Base-by-base conservation (phyloP, 1,140 invertebrate species). In the Heterodera carotae region DNA sequence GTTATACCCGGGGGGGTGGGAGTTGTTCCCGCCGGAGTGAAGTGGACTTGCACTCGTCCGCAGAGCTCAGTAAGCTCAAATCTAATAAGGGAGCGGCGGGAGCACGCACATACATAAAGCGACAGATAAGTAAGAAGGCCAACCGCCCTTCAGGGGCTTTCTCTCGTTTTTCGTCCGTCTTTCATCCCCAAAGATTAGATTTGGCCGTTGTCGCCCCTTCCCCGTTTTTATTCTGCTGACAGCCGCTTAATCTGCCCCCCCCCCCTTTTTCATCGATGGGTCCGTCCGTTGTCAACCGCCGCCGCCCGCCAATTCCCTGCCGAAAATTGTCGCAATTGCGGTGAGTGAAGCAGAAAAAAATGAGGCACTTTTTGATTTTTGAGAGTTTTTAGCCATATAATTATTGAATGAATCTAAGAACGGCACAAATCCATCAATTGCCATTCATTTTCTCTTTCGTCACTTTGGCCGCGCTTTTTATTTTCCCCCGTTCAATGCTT, bases 271-370 rank as follows among this genome's bases (percentile, higher is more conserved):
- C n/a, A n/a, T 22, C 48, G 15, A 22, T 18, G 48, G 48, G 62
- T 29, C 62, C 62, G 62, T 66, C n/a, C n/a, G n/a, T n/a, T n/a
- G 62, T 66, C 62, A 66, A 66, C 62, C 62, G 62, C 27, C 62
- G 27, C 62, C 62, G 62, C 27, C 62, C 27, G 62, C 62, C 27
- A n/a, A 66, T 34, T 34, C 7, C 12, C 62, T 29, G 62, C 62
- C 27, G 22, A 66, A 66, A 66, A 62, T 62, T 66, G 62, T 66
- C 62, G 62, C 62, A 66, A 66, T 53, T 53, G 48, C 48, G 33
- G 62, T 66, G 62, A 66, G 62, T 66, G 62, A 66, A 22, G 48
- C 48, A 53, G 48, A 34, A 34, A 10, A 66, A 66, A 34, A 34
- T 29, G 15, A 22, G 27, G 27, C 62, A 25, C 25, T 27, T 66